Evolutionary conservation across 2,113 vertebrate species (phyloP), one percentile per base, ranked within the genome.

Genomic region (Lethenteron camtschaticum): DNA sequence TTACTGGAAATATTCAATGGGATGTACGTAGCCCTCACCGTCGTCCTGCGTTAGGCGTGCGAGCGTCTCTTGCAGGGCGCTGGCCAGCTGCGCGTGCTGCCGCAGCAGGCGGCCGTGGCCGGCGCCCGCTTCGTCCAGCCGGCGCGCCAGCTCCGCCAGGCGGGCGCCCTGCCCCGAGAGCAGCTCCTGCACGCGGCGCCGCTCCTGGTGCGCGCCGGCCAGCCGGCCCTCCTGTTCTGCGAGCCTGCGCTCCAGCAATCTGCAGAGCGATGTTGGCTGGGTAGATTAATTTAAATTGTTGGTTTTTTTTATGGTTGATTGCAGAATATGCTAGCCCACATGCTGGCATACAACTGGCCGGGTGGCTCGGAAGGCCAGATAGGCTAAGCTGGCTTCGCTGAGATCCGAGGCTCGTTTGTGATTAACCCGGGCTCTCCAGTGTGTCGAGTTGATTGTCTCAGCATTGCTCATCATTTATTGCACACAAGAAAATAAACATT

Each of bases 1-100:
- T 75, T 96, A 97, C 75, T 97, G 95, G 78, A 97, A 90, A 80
- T 90, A 91, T 1, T 87, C 94, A 72, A 97, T 24, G 24, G 24
- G 41, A 41, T 41, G 41, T 41, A 7, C 41, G 41, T 41, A 7
- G 41, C 41, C 41, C 41, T 41, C 41, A 41, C 41, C 41, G 41
- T 41, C 41, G 41, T 41, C 41, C 41, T 41, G 41, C 6, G 41
- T 41, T 5, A 41, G 41, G 41, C 41, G 41, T 41, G 41, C 41
- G 41, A 41, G 41, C 41, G 41, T 41, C 41, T 41, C 41, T 41
- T 41, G 41, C 41, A 41, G 41, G 41, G 41, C 41, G 41, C 41
- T 41, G 41, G 41, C 5, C 6, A 41, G 41, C 41, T 41, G 41
- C 41, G 77, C 74, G 74, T 84, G 82, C 75, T 85, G 84, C 20